These are phyloP conservation scores for Clarias fuscus DNA, from an alignment of 2,797 vertebrate species.

Conservation along the genomic window DNA sequence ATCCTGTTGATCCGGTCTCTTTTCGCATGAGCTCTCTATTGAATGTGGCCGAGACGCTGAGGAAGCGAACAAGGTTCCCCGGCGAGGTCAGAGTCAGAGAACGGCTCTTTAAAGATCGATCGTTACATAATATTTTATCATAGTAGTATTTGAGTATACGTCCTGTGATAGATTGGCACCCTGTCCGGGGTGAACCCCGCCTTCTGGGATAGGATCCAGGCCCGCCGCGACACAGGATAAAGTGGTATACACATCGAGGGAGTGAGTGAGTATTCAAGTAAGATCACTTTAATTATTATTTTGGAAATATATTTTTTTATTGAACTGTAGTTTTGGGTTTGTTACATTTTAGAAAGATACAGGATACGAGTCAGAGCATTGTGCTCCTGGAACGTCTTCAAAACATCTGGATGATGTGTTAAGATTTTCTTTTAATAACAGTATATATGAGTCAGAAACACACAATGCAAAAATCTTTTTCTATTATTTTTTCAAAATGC, in stretches of 20 bases:
- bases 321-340: neutral
- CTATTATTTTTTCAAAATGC: neutral
- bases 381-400: neutral
- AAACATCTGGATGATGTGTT: neutral
- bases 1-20: neutral
- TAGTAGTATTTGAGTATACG: neutral
- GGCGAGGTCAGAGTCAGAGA: neutral
- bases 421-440: neutral
- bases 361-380: neutral
- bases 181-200: too few relatives aligned
- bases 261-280: neutral
- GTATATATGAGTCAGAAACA: neutral
- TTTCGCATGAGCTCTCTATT: neutral
- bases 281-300: neutral
- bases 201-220: too few relatives aligned
- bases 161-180: too few relatives aligned
- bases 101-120: neutral
- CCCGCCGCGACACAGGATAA: too few relatives aligned
- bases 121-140: neutral
- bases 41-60: neutral
- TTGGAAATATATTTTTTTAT: neutral
- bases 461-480: neutral
- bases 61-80: neutral
- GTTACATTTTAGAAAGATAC: neutral
- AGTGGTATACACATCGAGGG: too few relatives aligned